A percentile compares a stretch with the other conserved stretches of the same genome.
Conservation (phyloP, 2,888 invertebrate species). For the Epsilonema sp. region DNA sequence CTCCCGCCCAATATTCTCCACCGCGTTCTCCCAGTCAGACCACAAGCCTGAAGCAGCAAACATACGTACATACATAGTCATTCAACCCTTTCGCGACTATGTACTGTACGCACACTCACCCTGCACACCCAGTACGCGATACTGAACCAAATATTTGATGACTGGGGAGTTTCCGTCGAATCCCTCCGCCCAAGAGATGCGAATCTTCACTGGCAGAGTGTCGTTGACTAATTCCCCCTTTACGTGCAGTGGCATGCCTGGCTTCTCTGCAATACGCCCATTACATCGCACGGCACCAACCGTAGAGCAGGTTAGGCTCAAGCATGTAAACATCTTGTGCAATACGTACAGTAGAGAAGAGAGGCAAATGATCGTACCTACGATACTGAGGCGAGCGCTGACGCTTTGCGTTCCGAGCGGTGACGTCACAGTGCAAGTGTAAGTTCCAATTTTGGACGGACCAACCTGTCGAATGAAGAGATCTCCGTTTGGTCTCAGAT, state of each 20-base stretch:
- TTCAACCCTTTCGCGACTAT: too few relatives aligned
- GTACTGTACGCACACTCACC: too few relatives aligned
- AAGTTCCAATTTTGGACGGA: conserved; percentile 56
- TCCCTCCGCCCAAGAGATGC: conserved; percentile 79
- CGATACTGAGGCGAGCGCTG: conserved; percentile 59
- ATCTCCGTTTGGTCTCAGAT: conserved; percentile 15
- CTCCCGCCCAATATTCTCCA: conserved; percentile 21
- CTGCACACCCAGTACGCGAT: conserved; percentile 63
- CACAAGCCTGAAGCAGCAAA: conserved; percentile 18
- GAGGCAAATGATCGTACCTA: conserved; percentile 36
- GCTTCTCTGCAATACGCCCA: conserved; percentile 47
- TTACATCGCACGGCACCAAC: not conserved
- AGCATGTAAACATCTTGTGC: not conserved
- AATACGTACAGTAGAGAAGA: too few relatives aligned
- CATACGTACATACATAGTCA: too few relatives aligned
- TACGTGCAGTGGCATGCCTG: conserved; percentile 73
- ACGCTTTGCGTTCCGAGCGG: conserved; percentile 80
- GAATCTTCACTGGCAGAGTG: conserved; percentile 53
- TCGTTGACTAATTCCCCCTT: conserved; percentile 56
- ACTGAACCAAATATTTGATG: conserved; percentile 71
- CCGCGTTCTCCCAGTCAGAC: conserved; percentile 20
- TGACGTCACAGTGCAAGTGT: conserved; percentile 66
- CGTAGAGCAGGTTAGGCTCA: too few relatives aligned
- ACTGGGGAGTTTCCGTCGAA: conserved; percentile 94
- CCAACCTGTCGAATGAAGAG: conserved; percentile 38